Evolutionary conservation across 2,797 vertebrate species (phyloP).

Genomic region (Glossophaga mutica): DNA sequence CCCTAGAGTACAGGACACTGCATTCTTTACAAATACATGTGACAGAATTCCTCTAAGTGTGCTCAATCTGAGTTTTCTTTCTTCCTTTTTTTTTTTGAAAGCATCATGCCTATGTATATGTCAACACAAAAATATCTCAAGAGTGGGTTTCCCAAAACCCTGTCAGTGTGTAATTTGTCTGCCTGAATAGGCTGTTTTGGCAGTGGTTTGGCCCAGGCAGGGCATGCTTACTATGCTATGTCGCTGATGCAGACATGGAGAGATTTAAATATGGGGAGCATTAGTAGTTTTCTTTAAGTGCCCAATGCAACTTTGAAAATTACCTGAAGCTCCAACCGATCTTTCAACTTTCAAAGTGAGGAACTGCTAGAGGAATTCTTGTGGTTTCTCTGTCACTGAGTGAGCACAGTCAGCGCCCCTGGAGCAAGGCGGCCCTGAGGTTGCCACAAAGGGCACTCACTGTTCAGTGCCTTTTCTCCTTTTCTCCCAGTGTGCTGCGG

Average conservation of each 20-base stretch:
- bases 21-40: slow-evolving; percentile 51
- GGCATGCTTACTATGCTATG: slow-evolving; percentile 70
- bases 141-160: slow-evolving; percentile 73
- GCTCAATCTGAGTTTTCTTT: slow-evolving; percentile 46
- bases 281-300: slow-evolving; percentile 48
- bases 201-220: slow-evolving; percentile 56
- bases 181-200: slow-evolving; percentile 63
- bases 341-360: slow-evolving; percentile 71
- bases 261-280: slow-evolving; percentile 25
- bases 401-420: slow-evolving; percentile 81
- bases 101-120: slow-evolving; percentile 59
- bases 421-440: slow-evolving; percentile 79
- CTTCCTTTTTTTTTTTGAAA: background rate
- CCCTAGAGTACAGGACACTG: slow-evolving; percentile 30
- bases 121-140: slow-evolving; percentile 65
- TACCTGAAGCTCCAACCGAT: slow-evolving; percentile 79
- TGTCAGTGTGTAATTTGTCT: slow-evolving; percentile 50
- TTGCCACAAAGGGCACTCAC: slow-evolving; percentile 86
- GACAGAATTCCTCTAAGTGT: slow-evolving; percentile 38
- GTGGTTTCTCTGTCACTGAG: slow-evolving; percentile 84
- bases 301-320: slow-evolving; percentile 74
- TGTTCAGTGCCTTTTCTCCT: slow-evolving; percentile 89
- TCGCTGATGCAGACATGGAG: slow-evolving; percentile 50
- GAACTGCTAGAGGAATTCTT: slow-evolving; percentile 80
- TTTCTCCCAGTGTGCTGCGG: slow-evolving; percentile 84